phyloP scores from a whole-genome alignment of 2,888 invertebrate genomes.

The Fissipunctia ypsillon region DNA sequence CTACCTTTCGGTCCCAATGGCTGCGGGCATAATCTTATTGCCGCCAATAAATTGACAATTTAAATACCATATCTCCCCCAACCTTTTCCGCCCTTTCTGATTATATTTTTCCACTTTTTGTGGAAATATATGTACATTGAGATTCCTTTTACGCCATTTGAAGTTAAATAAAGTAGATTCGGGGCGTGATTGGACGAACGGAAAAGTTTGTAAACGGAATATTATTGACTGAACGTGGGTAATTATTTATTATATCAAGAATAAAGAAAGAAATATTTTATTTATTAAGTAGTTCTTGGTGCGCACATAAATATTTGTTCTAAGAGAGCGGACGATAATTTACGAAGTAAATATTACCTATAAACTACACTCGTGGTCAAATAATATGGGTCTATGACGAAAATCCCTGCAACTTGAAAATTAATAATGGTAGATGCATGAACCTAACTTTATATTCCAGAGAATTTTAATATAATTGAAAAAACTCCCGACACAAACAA shows the following conservation, averaged over 20 bases:
- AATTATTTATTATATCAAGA: neutral
- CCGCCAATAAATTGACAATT: slow-evolving; percentile 54
- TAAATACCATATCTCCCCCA: slow-evolving; percentile 50
- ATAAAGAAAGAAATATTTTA: neutral
- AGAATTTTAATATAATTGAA: too few relatives aligned
- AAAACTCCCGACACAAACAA: too few relatives aligned
- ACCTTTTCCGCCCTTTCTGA: slow-evolving; percentile 46
- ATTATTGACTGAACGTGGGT: slow-evolving; percentile 1
- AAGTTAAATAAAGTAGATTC: slow-evolving; percentile 23
- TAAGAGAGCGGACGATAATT: neutral
- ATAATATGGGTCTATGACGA: too few relatives aligned
- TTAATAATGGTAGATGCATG: too few relatives aligned
- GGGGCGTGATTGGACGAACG: neutral
- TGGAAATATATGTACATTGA: slow-evolving; percentile 24
- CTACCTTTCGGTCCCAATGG: slow-evolving; percentile 18
- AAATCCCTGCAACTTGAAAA: too few relatives aligned
- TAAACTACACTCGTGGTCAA: too few relatives aligned
- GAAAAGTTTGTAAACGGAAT: slow-evolving; percentile 13
- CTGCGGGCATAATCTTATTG: slow-evolving; percentile 43
- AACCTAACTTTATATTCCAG: too few relatives aligned
- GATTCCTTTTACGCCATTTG: slow-evolving; percentile 28
- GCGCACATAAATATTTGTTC: slow-evolving; percentile 8
- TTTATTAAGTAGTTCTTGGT: neutral
- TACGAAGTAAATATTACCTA: slow-evolving; percentile 20
- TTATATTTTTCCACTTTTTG: slow-evolving; percentile 28